Evolutionary conservation across 37 sponge, comb jelly and placozoan species (phyloP).

Genomic region (Sycon ciliatum): DNA sequence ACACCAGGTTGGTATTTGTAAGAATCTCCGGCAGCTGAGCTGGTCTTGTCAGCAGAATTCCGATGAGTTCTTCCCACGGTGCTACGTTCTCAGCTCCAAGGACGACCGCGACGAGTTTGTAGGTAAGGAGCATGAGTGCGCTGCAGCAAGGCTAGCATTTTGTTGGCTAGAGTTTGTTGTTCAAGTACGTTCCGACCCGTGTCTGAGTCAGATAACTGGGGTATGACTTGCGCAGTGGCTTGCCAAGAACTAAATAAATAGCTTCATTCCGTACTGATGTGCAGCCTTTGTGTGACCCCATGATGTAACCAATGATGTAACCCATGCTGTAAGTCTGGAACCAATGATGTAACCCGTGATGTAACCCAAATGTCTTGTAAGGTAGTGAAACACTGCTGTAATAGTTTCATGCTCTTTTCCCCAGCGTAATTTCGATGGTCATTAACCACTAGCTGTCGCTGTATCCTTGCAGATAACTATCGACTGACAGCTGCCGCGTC

Average conservation of each 20-base stretch:
- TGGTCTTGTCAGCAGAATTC: constrained; percentile 72
- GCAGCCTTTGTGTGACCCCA: no score
- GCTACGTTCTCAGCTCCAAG: constrained; percentile 64
- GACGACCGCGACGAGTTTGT: constrained; percentile 73
- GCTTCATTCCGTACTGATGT: no score
- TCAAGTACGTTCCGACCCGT: background rate
- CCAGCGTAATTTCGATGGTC: background rate
- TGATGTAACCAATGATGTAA: no score
- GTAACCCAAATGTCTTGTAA: no score
- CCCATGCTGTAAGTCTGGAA: no score
- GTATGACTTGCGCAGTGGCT: background rate
- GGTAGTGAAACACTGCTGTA: no score
- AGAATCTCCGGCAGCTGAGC: constrained; percentile 48
- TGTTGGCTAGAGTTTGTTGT: no score
- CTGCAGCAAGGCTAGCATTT: no score
- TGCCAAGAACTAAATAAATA: no score
- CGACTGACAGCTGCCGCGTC: constrained; percentile 56
- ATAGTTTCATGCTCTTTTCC: background rate
- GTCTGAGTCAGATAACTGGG: background rate
- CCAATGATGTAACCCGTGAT: no score
- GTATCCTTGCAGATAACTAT: constrained; percentile 60
- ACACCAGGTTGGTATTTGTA: constrained; percentile 68
- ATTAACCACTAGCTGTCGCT: background rate
- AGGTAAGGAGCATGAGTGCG: constrained; percentile 30
- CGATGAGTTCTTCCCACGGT: constrained; percentile 81